Conservation (phyloP, 1,140 invertebrate genomes). For the Plectrocnemia conspersa region DNA sequence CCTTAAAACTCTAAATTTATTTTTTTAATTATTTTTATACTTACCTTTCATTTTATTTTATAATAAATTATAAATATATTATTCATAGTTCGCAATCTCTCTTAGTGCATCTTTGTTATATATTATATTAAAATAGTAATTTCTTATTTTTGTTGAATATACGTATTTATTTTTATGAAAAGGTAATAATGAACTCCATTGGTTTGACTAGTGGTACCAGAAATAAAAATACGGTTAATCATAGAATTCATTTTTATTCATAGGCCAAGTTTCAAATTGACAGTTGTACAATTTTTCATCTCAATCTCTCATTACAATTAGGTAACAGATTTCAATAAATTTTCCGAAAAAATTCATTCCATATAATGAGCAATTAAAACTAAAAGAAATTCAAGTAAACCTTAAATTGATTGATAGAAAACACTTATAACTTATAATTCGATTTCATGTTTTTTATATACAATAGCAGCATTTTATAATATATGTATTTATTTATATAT, state of each 20-base stretch:
- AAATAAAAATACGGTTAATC: slow-evolving; percentile 1
- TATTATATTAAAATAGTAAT: too few relatives aligned
- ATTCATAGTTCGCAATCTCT: too few relatives aligned
- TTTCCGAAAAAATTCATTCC: slow-evolving; percentile 7
- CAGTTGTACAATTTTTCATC: slow-evolving; percentile 32
- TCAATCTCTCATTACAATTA: slow-evolving; percentile 34
- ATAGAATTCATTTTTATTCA: slow-evolving; percentile 30
- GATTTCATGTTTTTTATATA: slow-evolving; percentile 17
- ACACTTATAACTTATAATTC: slow-evolving; percentile 28
- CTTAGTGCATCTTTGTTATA: too few relatives aligned
- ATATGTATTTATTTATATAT: too few relatives aligned
- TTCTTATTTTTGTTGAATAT: too few relatives aligned
- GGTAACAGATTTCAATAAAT: slow-evolving; percentile 32
- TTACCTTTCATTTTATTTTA: too few relatives aligned
- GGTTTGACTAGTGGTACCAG: too few relatives aligned
- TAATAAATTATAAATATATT: too few relatives aligned
- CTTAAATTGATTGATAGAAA: slow-evolving; percentile 22
- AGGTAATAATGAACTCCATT: too few relatives aligned
- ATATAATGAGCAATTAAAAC: slow-evolving; percentile 17
- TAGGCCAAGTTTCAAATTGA: slow-evolving; percentile 35
- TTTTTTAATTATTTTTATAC: too few relatives aligned
- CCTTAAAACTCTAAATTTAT: too few relatives aligned
- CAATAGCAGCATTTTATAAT: slow-evolving; percentile 16
- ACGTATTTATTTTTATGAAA: too few relatives aligned
- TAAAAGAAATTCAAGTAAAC: slow-evolving; percentile 20